phyloP scores from a whole-genome alignment of 2,113 vertebrate genomes.

The Isurus oxyrinchus region DNA sequence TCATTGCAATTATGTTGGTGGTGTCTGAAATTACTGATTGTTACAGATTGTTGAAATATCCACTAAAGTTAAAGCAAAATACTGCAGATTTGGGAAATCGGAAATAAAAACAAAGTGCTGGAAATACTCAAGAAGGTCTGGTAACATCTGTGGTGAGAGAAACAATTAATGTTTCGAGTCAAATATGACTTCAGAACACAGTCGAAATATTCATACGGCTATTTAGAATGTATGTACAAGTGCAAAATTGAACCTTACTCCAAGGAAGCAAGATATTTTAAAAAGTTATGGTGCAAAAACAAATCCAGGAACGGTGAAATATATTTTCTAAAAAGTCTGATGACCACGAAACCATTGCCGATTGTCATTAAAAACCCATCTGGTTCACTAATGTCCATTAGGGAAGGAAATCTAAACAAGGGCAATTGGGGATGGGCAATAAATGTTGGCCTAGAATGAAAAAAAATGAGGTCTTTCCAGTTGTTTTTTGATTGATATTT shows the following conservation, averaged over 20 bases:
- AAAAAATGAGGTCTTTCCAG: no score
- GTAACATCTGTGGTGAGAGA: not conserved
- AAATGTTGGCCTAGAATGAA: no score
- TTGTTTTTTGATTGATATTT: not conserved
- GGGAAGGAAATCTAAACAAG: no score
- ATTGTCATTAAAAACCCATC: no score
- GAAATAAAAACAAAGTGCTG: not conserved
- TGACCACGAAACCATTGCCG: no score
- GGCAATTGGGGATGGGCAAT: no score
- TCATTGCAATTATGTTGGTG: not conserved
- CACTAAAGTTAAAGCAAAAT: no score
- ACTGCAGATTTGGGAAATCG: no score
- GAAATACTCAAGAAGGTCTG: not conserved
- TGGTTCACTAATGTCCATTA: no score
- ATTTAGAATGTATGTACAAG: not conserved
- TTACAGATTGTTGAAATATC: not conserved
- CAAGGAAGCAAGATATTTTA: not conserved
- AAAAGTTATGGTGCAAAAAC: not conserved
- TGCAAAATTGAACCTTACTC: not conserved
- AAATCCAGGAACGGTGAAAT: not conserved
- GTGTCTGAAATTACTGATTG: slow-evolving; percentile 5
- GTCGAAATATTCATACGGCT: not conserved
- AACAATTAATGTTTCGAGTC: not conserved
- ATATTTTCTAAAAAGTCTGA: not conserved
- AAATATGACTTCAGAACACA: not conserved